Base-by-base conservation (phyloP, 2,797 vertebrate species). In the Petrocephalus schoutedeni region DNA sequence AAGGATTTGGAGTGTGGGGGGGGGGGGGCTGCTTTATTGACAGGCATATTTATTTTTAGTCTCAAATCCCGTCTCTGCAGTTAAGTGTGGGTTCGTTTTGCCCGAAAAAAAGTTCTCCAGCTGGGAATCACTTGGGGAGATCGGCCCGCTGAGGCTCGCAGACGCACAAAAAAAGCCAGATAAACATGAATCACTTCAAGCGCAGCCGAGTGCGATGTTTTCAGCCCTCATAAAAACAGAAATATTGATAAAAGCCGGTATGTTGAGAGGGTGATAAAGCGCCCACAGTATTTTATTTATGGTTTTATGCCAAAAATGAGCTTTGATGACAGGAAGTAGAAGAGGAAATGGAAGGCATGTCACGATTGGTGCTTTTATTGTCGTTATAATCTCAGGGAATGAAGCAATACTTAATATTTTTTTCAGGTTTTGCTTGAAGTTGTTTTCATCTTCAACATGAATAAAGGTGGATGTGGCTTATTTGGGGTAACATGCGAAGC, bases 11-110 rank as follows among this genome's bases (percentile, higher is more conserved):
- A 9, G 10, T 28, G 28, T 28, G 28, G 28, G 28, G 28, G 53
- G 23, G 54, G 32, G 36, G 41, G 53, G 7, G 28, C 19, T 6
- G 28, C 53, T 80, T 54, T 32, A 82, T 23, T 80, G 71, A 87
- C 71, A 82, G 59, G 54, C 53, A n/a, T 21, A 59, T 87, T 82
- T 58, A 87, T 87, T 59, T 82, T 87, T 9, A 41, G 53, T 41
- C 32, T 28, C 7, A 36, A 21, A 8, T 51, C 9, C 32, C 8
- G 45, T 10, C 21, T 56, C 45, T 45, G 61, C 21, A 19, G 51
- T n/a, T n/a, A 80, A 58, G 53, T 45, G 19, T 64, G 51, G 54
- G 67, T 87, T 61, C 21, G 21, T 67, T 23, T 6, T 53, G 71
- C 21, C 41, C 7, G 21, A 5, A 16, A 21, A 12, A 61, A 61